Conservation (phyloP, 1,140 invertebrate genomes). For the Neodiprion pinetum region DNA sequence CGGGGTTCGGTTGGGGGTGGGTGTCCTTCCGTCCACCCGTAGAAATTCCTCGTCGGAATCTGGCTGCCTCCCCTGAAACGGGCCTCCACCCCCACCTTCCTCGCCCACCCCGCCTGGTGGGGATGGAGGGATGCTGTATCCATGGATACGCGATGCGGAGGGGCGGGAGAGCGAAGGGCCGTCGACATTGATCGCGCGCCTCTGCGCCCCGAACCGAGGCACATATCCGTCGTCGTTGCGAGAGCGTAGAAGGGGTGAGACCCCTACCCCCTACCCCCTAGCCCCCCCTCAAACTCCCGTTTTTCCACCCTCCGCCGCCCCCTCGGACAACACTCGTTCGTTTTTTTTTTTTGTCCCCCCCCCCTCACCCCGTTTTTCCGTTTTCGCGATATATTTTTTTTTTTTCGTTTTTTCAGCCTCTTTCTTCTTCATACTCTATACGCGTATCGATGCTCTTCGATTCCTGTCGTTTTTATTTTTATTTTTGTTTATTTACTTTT, state of each 20-base stretch:
- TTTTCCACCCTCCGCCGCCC: not conserved
- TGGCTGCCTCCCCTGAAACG: constrained; percentile 36
- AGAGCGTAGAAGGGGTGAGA: constrained; percentile 13
- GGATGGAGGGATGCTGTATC: constrained; percentile 54
- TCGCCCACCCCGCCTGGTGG: constrained; percentile 24
- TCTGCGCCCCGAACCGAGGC: constrained; percentile 38
- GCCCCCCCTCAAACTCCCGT: not conserved
- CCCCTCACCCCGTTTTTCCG: no score
- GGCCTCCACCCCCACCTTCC: constrained; percentile 36
- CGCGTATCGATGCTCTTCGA: no score
- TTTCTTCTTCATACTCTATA: no score
- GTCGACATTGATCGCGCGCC: constrained; percentile 8
- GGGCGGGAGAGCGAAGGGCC: constrained; percentile 21
- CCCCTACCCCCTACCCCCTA: constrained; percentile 2
- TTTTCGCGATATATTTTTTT: no score
- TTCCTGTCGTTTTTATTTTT: no score
- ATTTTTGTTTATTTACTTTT: no score
- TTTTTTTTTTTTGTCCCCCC: no score
- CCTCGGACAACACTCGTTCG: not conserved
- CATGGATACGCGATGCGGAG: constrained; percentile 47
- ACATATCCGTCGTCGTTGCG: not conserved
- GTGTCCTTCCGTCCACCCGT: constrained; percentile 37
- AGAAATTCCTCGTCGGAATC: not conserved
- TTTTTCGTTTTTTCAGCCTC: no score
- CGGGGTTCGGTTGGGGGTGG: constrained; percentile 3